These are phyloP conservation scores for Epizoanthus rinbou DNA, from an alignment of 92 coral and sea anemone species.

Conservation along the genomic window DNA sequence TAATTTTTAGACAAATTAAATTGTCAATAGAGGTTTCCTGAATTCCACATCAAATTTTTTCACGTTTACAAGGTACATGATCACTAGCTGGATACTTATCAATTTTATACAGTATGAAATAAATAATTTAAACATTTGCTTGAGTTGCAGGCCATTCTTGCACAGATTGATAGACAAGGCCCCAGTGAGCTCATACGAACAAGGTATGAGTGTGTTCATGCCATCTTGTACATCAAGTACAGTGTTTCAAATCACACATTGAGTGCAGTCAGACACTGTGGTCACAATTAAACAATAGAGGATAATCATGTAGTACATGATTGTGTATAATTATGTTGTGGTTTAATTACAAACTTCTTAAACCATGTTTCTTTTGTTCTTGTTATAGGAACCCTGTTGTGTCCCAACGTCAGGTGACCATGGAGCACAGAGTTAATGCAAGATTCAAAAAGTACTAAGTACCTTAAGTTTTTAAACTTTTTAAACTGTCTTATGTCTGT, in stretches of 20 bases:
- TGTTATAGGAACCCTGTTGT: conserved; percentile 48
- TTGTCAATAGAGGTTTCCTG: not conserved
- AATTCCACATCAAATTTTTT: not conserved
- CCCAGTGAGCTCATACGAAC: conserved; percentile 85
- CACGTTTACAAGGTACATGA: too few species aligned
- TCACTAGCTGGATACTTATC: too few species aligned
- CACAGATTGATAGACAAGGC: conserved; percentile 86
- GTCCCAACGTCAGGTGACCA: conserved; percentile 24
- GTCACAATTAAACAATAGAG: too few species aligned
- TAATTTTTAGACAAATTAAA: not conserved
- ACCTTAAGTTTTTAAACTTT: not conserved
- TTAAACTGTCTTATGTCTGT: not conserved
- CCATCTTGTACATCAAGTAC: too few species aligned
- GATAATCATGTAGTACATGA: too few species aligned
- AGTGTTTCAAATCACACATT: too few species aligned
- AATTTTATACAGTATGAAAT: too few species aligned
- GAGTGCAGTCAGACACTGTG: too few species aligned
- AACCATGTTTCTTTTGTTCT: not conserved
- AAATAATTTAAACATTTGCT: too few species aligned
- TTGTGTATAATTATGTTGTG: not conserved
- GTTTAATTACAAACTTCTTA: too few species aligned
- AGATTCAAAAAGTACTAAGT: conserved; percentile 63
- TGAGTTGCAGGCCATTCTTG: conserved; percentile 83
- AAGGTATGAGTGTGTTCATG: conserved; percentile 47
- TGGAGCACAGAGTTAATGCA: conserved; percentile 69